Conservation (phyloP, 1,140 invertebrate species). For the Acromyrmex charruanus region DNA sequence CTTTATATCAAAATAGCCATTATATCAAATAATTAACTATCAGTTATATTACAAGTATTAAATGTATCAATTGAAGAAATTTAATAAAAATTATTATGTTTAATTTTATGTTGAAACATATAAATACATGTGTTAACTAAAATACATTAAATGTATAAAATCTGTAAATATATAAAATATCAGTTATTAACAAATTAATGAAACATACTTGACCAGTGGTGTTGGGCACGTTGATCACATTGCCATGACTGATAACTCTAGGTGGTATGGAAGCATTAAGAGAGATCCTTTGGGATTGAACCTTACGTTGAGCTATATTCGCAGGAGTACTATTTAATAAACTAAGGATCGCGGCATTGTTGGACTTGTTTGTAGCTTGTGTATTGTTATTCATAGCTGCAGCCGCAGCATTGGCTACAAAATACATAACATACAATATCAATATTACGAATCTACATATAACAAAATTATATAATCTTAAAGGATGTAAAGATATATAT, state of each 20-base stretch:
- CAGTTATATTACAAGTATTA: slow-evolving; percentile 4
- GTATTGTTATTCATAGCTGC: slow-evolving; percentile 86
- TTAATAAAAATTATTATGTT: not conserved
- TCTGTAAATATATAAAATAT: not conserved
- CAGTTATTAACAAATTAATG: slow-evolving; percentile 15
- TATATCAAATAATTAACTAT: not conserved
- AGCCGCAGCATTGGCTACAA: slow-evolving; percentile 85
- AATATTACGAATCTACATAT: not conserved
- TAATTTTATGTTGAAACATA: not conserved
- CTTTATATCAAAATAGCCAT: not conserved
- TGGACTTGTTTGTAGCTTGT: slow-evolving; percentile 84
- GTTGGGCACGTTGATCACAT: slow-evolving; percentile 84
- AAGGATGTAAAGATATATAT: not conserved
- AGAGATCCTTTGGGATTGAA: slow-evolving; percentile 82
- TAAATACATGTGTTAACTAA: not conserved
- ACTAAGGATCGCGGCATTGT: slow-evolving; percentile 91
- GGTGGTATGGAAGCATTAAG: slow-evolving; percentile 83
- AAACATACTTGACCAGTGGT: slow-evolving; percentile 83
- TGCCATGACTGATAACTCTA: slow-evolving; percentile 84
- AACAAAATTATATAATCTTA: not conserved
- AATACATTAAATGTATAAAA: not conserved
- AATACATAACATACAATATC: slow-evolving; percentile 28
- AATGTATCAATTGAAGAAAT: not conserved
- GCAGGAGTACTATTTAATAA: slow-evolving; percentile 91
- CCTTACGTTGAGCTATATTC: slow-evolving; percentile 84